Conservation (phyloP, 2,797 vertebrate genomes). For the Schizothorax lantsangensis region DNA sequence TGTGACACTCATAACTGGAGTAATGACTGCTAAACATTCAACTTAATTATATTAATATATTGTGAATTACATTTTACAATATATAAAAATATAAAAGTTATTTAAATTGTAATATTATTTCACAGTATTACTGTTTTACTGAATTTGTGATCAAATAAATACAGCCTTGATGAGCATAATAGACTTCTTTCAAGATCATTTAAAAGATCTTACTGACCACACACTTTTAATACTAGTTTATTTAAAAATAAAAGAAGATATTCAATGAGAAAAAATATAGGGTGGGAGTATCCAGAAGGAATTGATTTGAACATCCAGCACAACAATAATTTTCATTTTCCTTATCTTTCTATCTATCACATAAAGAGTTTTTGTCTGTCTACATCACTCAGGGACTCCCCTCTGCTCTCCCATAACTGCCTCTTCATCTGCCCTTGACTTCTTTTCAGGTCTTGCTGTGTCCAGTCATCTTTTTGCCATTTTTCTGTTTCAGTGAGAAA, state of each 20-base stretch:
- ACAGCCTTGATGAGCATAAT: neutral
- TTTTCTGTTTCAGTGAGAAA: constrained; percentile 23
- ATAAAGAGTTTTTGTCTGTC: neutral
- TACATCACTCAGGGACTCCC: neutral
- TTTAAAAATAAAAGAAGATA: neutral
- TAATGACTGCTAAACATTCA: neutral
- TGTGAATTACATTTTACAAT: neutral
- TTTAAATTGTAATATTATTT: neutral
- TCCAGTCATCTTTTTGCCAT: constrained; percentile 28
- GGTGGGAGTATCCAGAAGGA: neutral
- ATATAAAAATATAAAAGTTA: neutral
- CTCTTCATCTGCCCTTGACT: constrained; percentile 10
- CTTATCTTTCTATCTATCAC: neutral
- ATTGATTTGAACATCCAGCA: neutral
- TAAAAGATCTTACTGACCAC: neutral
- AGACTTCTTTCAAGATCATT: neutral
- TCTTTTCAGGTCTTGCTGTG: constrained; percentile 7
- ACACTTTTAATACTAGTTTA: neutral
- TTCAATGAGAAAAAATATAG: neutral
- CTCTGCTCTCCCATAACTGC: neutral
- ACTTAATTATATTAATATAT: neutral
- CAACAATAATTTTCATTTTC: neutral
- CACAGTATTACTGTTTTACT: neutral
- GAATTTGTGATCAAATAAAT: neutral
- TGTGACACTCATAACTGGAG: neutral